Evolutionary conservation across 2,888 invertebrate species (phyloP).

Genomic region (Drosophila helvetica): DNA sequence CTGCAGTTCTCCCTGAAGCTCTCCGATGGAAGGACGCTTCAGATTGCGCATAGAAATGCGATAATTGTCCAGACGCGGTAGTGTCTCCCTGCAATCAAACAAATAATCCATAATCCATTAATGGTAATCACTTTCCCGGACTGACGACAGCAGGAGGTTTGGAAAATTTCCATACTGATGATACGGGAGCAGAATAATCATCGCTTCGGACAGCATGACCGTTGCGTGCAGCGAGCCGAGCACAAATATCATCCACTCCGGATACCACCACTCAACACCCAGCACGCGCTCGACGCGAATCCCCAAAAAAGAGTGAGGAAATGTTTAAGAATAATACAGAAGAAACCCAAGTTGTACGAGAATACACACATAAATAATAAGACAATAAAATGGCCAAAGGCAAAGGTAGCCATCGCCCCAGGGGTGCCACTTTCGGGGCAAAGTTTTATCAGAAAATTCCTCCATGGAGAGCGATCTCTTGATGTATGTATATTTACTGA

Average conservation of each 20-base stretch:
- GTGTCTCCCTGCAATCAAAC: slow-evolving; percentile 86
- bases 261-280: slow-evolving; percentile 36
- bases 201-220: slow-evolving; percentile 69
- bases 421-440: slow-evolving; percentile 32
- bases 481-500: slow-evolving; percentile 67
- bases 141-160: not conserved
- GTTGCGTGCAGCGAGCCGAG: slow-evolving; percentile 57
- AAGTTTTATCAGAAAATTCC: slow-evolving; percentile 42
- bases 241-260: slow-evolving; percentile 55
- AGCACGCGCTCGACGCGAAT: slow-evolving; percentile 32
- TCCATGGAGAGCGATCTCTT: slow-evolving; percentile 26
- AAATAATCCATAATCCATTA: slow-evolving; percentile 3
- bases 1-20: slow-evolving; percentile 88
- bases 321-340: slow-evolving; percentile 16
- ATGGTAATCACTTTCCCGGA: not conserved
- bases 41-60: slow-evolving; percentile 90
- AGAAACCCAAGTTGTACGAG: slow-evolving; percentile 23
- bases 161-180: slow-evolving; percentile 62
- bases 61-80: slow-evolving; percentile 93
- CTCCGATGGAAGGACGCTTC: slow-evolving; percentile 93
- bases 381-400: slow-evolving; percentile 52
- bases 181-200: slow-evolving; percentile 62
- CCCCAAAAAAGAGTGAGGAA: slow-evolving; percentile 6
- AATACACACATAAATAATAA: slow-evolving; percentile 56
- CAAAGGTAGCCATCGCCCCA: slow-evolving; percentile 57